phyloP scores from a whole-genome alignment of 2,888 invertebrate species.

The Carabus problematicus region DNA sequence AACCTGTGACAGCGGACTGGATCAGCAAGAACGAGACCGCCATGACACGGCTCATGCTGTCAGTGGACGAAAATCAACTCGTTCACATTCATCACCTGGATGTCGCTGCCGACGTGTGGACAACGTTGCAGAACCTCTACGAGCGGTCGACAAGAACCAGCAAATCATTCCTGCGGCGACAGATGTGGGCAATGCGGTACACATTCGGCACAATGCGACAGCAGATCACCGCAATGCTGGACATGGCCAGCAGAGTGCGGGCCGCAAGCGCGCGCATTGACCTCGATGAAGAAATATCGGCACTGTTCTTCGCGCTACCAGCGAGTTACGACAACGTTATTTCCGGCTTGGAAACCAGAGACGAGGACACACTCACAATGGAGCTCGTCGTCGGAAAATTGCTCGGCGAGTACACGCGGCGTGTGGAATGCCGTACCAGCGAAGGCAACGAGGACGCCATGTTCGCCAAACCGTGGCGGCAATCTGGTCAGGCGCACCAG shows the following conservation, averaged over 20 bases:
- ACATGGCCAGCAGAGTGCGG: slow-evolving; percentile 9
- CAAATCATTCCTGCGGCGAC: not conserved
- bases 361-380: slow-evolving; percentile 9
- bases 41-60: slow-evolving; percentile 11
- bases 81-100: slow-evolving; percentile 10
- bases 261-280: not conserved
- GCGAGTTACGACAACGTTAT: slow-evolving; percentile 2
- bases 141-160: slow-evolving; percentile 12
- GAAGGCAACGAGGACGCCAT: slow-evolving; percentile 8
- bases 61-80: slow-evolving; percentile 8
- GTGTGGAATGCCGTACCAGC: slow-evolving; percentile 1
- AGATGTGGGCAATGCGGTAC: slow-evolving; percentile 2
- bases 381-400: slow-evolving; percentile 8
- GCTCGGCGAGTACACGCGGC: slow-evolving; percentile 4
- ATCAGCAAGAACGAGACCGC: slow-evolving; percentile 8
- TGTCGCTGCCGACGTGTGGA: slow-evolving; percentile 7
- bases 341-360: slow-evolving; percentile 11
- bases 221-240: not conserved
- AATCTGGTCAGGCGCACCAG: not conserved
- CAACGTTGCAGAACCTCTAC: slow-evolving; percentile 8
- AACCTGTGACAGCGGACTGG: slow-evolving; percentile 6
- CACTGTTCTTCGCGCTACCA: slow-evolving; percentile 11
- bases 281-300: slow-evolving; percentile 5
- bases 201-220: not conserved
- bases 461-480: not conserved